Evolutionary conservation across 2,113 vertebrate species (phyloP), one percentile per base, ranked within the genome.

Genomic region (Platycercus adscitus): DNA sequence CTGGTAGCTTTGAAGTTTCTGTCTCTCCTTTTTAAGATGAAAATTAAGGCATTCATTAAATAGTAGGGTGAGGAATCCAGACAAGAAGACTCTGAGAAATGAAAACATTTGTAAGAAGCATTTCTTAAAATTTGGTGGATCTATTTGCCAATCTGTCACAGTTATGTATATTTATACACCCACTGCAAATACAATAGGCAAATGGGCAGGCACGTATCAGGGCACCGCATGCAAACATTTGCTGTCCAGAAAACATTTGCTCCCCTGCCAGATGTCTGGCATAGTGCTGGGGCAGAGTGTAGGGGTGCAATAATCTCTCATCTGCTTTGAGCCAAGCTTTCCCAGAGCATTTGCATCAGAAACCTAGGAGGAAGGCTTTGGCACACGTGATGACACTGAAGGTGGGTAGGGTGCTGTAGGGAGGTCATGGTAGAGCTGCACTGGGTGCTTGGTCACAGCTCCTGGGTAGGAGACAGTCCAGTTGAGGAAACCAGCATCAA

Each of bases 1-100:
- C 28, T 44, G 20, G 64, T 73, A 94, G 79, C 95, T 96, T 96
- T 96, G 92, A 97, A 88, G 91, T 88, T 86, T 91, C 71, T 81
- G 69, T 41, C 39, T 94, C 28, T 82, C 88, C 29, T 86, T 91
- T 94, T 81, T 37, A 77, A 86, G 55, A 94, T 53, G 33, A 92
- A 92, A 94, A 95, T 94, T 28, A 86, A 91, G 50, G 35, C 60
- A 83, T 83, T 93, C 7, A 1, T 84, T 88, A 92, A 96, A 88
- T 88, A 78, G 25, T 68, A 50, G 17, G 25, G 23, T 17, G 13
- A 93, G 37, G 20, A 86, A 88, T 81, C 60, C 88, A 86, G 50
- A 86, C 64, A 66, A 78, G 68, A 83, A 65, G 72, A 46, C 2
- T 73, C 47, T 3, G 3, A 86, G 50, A 96, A 94, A 86, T 11